Base-by-base conservation (phyloP, 2,113 vertebrate species). In the Perca flavescens region DNA sequence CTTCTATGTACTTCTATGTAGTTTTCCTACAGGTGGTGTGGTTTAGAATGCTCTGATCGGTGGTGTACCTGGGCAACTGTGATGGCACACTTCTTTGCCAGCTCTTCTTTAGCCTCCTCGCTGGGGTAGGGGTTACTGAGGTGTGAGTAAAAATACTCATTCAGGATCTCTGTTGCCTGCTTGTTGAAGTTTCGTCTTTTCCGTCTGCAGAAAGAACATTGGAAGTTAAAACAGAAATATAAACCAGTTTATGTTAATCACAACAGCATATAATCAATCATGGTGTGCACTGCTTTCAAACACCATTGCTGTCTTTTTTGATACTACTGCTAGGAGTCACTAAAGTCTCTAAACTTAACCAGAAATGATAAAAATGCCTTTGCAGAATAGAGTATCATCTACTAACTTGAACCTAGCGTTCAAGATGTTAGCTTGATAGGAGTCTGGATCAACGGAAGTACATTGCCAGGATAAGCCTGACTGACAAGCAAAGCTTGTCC, bases 141-240 rank as follows among this genome's bases (percentile, higher is more conserved):
- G 95, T 99, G 98, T 11, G 98, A 99, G 96, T 99, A 99, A 95
- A 99, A 99, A 95, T 99, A 99, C 92, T 99, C 98, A 67, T 99
- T 99, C 95, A 99, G 96, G 95, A 99, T 99, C 95, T 99, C 98
- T 2, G 98, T 99, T 0, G 98, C 98, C 93, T 99, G 98, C 91
- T 99, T 99, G 96, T 99, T 99, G 96, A 99, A 99, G 94, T 99
- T 99, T 92, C 98, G 96, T 94, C 98, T 97, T 96, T 99, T 99
- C 89, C 98, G 96, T 93, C 98, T 99, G 94, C 54, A 49, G 0
- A 34, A 31, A 88, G n/a, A 84, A 7, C 25, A 56, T 21, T 0
- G 1, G 1, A 28, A 12, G 47, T 80, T 63, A 77, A 66, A 21
- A 71, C 43, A 8, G 21, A 43, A 69, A 47, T 1, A 16, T 11